These are phyloP conservation scores for Lasioglossum malachurum DNA, from an alignment of 2,888 invertebrate genomes.

Conservation along the genomic window DNA sequence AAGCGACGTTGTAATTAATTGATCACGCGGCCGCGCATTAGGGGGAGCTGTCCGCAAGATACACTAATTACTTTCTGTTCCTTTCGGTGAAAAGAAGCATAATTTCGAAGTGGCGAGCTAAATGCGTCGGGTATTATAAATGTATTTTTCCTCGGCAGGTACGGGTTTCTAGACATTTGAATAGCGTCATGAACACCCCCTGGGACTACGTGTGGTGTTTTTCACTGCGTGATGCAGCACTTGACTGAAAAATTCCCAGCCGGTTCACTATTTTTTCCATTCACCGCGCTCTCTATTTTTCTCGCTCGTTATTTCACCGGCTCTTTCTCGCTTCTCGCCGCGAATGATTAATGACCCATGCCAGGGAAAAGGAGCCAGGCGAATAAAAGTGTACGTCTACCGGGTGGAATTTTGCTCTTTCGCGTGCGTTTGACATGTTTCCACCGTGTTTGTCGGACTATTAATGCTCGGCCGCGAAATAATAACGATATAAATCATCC, in stretches of 20 bases:
- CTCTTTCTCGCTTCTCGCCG: conserved; percentile 38
- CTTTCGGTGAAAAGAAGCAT: conserved; percentile 12
- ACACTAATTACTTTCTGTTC: conserved; percentile 47
- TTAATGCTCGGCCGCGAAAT: conserved; percentile 78
- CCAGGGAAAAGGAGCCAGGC: conserved; percentile 66
- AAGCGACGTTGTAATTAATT: background rate
- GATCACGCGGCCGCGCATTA: background rate
- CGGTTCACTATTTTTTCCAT: conserved; percentile 72
- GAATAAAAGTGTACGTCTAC: conserved; percentile 65
- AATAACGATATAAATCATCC: conserved; percentile 80
- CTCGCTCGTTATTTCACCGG: conserved; percentile 31
- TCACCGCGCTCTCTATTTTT: conserved; percentile 57
- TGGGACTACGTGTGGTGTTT: conserved; percentile 61
- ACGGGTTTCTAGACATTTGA: conserved; percentile 60
- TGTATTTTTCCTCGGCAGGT: conserved; percentile 40
- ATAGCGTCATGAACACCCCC: conserved; percentile 67
- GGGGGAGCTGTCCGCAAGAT: background rate
- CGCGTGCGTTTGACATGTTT: conserved; percentile 81
- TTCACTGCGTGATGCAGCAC: conserved; percentile 73
- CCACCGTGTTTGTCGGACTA: conserved; percentile 81
- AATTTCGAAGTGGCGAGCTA: conserved; percentile 37
- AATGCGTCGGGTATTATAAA: conserved; percentile 56
- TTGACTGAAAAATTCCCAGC: conserved; percentile 76
- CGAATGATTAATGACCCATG: conserved; percentile 81
- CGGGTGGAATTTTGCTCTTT: conserved; percentile 69